Evolutionary conservation across 2,113 vertebrate species (phyloP), one percentile per base, ranked within the genome.

Genomic region (Pipa parva): DNA sequence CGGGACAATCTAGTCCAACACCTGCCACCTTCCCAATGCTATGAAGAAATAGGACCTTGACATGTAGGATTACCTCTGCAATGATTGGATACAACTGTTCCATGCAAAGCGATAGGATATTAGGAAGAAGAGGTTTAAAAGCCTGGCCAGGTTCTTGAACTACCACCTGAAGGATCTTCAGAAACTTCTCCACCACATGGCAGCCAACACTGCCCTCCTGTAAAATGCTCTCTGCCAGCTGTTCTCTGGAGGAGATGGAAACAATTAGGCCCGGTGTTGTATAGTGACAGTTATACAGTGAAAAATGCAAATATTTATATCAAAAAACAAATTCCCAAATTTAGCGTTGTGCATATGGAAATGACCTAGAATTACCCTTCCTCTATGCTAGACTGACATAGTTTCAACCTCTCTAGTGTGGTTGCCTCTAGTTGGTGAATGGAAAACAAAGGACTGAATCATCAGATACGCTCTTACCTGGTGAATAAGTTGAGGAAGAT

Each of bases 401-500:
- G n/a, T n/a, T n/a, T n/a, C n/a, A n/a, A n/a, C n/a, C n/a, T n/a
- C n/a, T n/a, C n/a, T n/a, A n/a, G n/a, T n/a, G n/a, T n/a, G n/a
- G n/a, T n/a, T n/a, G n/a, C n/a, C n/a, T n/a, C n/a, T n/a, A n/a
- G n/a, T n/a, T n/a, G n/a, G n/a, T n/a, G n/a, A n/a, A n/a, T n/a
- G n/a, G n/a, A n/a, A n/a, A n/a, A n/a, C n/a, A n/a, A n/a, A n/a
- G n/a, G n/a, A n/a, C n/a, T n/a, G n/a, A n/a, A n/a, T n/a, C n/a
- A n/a, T n/a, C n/a, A n/a, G n/a, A n/a, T n/a, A n/a, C n/a, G 10
- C 33, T 1, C 2, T 66, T 83, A 98, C 97, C 97, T 97, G 79
- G 96, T 99, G 80, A 99, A 99, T 96, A 99, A 95, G 79, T 93
- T 95, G 71, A 99, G 91, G 80, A 99, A 99, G 54, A 95, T 99